Evolutionary conservation across 2,888 invertebrate genomes (phyloP), one percentile per base, ranked within the genome.

Genomic region (Drosophila setosimentum): DNA sequence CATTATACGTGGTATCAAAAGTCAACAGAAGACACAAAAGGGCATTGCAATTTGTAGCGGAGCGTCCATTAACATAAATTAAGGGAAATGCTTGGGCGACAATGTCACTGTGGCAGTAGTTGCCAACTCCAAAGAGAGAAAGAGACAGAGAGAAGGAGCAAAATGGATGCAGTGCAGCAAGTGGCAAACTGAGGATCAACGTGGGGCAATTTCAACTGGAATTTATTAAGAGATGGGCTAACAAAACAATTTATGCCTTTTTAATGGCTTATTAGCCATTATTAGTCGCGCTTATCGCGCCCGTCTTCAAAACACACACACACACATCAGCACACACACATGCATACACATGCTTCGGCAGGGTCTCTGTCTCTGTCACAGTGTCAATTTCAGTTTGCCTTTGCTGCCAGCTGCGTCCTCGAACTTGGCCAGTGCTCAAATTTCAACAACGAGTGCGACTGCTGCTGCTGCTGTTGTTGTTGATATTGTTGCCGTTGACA

Each of bases 191-290:
- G 58, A 29, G 49, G 51, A 40, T 33, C 70, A 64, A 59, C 61
- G 64, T 68, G 72, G 29, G 53, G 63, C 87, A 80, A 82, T 85
- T 80, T 74, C 70, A 77, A 82, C 75, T 76, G 83, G 79, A 91
- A 91, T 91, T 90, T 91, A 91, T 91, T 87, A 91, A 91, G 87
- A 91, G 90, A 62, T 78, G 78, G 90, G 90, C 83, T 90, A 91
- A 92, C 91, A 90, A 89, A 90, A 90, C 89, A 91, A 92, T 91
- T 91, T 92, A 92, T 91, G 89, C 82, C 85, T 86, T 87, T 91
- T 91, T 90, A 92, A 91, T 89, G 90, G 91, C 89, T 91, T 91
- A 91, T 92, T 91, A 92, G 91, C 90, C 88, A 86, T 89, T 86
- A 89, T 91, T 91, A 91, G 90, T 91, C 83, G 80, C 80, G 92